Conservation (phyloP, 2,797 vertebrate genomes). For the Corythornis leucogaster region DNA sequence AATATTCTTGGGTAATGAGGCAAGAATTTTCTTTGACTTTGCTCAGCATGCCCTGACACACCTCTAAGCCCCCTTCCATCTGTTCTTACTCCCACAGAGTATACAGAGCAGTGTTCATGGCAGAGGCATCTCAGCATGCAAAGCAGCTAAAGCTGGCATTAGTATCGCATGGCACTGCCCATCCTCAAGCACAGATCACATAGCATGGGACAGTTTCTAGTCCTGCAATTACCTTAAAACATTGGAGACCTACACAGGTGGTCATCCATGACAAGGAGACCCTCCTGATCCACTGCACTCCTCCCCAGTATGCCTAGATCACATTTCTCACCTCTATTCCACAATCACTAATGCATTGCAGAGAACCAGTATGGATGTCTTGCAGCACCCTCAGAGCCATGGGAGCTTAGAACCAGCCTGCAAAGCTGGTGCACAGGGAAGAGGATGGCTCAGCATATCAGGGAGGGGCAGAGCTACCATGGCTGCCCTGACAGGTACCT, state of each 20-base stretch:
- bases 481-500: neutral
- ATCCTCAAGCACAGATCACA: accelerated
- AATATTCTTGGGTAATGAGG: neutral
- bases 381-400: neutral
- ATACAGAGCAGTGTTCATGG: neutral
- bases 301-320: neutral
- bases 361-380: neutral
- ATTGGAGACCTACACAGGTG: neutral
- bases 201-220: neutral
- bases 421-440: neutral
- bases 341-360: neutral
- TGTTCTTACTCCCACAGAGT: accelerated
- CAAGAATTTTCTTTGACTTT: neutral
- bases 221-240: neutral
- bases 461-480: accelerated
- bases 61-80: neutral
- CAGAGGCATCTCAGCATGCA: neutral
- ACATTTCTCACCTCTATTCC: accelerated
- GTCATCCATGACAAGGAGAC: neutral
- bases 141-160: neutral
- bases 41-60: neutral
- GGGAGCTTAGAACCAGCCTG: neutral
- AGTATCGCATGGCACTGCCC: neutral
- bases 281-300: neutral
- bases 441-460: accelerated